Evolutionary conservation across 2,113 vertebrate genomes (phyloP).

Genomic region (Sebastes fasciatus): DNA sequence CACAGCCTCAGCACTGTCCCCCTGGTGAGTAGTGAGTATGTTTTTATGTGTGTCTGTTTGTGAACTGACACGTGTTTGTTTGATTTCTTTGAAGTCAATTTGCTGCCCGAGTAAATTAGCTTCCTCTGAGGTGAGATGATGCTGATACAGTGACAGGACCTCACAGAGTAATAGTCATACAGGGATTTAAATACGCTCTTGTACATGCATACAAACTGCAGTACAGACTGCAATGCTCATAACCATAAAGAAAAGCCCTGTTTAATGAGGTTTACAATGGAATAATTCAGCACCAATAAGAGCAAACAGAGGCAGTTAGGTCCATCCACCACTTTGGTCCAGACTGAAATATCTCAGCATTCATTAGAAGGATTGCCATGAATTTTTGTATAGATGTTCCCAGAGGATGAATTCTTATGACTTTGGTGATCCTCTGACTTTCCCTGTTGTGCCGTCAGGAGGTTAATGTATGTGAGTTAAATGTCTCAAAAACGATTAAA

Average conservation of each 20-base stretch:
- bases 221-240: not conserved
- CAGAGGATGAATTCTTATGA: not conserved
- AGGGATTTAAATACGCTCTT: constrained; percentile 34
- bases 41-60: not conserved
- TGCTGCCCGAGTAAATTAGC: constrained; percentile 12
- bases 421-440: no score
- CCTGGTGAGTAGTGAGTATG: not conserved
- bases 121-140: not conserved
- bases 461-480: not conserved
- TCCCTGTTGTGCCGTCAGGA: not conserved
- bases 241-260: constrained; percentile 4
- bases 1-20: constrained; percentile 5
- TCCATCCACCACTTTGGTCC: not conserved
- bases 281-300: not conserved
- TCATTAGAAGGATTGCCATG: not conserved
- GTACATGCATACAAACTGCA: constrained; percentile 3
- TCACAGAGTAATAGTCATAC: constrained; percentile 5
- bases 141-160: constrained; percentile 16
- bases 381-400: not conserved
- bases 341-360: not conserved
- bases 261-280: constrained; percentile 1
- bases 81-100: constrained; percentile 3
- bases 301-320: not conserved
- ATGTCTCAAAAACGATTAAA: not conserved
- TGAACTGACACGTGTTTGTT: not conserved